Conservation (phyloP, 2,113 vertebrate species). For the Myiagra hebetior region DNA sequence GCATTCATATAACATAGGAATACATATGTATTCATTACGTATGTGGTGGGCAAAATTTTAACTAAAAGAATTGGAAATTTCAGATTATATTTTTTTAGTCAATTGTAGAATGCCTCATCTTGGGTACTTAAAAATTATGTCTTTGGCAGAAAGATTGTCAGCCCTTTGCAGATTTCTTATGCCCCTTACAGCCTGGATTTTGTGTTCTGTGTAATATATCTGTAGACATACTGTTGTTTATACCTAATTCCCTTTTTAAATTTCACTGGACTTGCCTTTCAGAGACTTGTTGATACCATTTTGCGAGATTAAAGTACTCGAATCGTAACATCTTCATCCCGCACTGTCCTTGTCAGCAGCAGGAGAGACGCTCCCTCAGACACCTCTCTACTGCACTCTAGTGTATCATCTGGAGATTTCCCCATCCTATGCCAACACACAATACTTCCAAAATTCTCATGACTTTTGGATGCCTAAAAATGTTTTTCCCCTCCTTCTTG, state of each 20-base stretch:
- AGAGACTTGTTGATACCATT: background rate
- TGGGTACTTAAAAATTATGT: background rate
- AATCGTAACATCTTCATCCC: rapidly evolving
- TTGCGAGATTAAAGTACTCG: background rate
- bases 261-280: background rate
- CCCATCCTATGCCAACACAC: background rate
- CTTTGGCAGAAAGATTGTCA: background rate
- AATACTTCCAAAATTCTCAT: background rate
- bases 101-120: background rate
- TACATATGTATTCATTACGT: background rate
- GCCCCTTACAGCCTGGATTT: background rate
- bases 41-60: background rate
- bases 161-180: background rate
- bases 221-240: background rate
- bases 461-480: background rate
- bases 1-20: too few relatives aligned
- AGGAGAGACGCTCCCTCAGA: background rate
- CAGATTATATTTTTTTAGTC: background rate
- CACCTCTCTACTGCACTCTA: background rate
- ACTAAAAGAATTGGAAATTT: background rate
- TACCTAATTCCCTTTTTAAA: background rate
- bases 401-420: background rate
- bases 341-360: background rate
- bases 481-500: rapidly evolving
- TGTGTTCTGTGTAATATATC: background rate